Percentiles rank a stretch among this genome's conserved stretches.
Conservation (phyloP, 2,113 vertebrate genomes). For the Oreocharis arfaki region DNA sequence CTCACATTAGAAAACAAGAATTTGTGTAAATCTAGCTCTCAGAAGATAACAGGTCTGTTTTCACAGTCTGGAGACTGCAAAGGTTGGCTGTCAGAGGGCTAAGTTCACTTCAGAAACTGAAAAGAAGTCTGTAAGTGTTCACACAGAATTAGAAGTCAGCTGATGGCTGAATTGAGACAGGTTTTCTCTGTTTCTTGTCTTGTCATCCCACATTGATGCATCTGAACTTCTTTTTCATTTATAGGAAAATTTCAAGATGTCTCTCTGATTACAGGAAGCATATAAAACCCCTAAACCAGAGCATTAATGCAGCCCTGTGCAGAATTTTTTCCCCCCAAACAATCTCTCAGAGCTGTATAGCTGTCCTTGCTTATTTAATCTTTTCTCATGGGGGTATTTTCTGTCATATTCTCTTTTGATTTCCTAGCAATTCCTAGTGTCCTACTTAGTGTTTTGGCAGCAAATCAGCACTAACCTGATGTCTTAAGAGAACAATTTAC, state of each 20-base stretch:
- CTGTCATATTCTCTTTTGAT: background rate
- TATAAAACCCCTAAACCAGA: background rate
- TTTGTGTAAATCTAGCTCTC: background rate
- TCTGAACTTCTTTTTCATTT: background rate
- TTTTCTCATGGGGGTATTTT: background rate
- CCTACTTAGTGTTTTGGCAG: constrained; percentile 29
- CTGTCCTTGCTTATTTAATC: background rate
- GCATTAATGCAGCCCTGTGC: background rate
- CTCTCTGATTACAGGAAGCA: background rate
- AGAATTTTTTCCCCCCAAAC: background rate
- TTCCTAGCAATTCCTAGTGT: background rate
- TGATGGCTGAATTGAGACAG: background rate
- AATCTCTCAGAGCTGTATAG: background rate
- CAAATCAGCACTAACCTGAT: constrained; percentile 30
- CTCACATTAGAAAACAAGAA: background rate
- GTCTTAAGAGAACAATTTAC: constrained; percentile 16
- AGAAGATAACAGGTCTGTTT: background rate
- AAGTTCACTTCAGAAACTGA: background rate
- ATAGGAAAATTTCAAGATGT: background rate
- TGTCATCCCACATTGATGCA: background rate
- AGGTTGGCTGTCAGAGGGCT: background rate
- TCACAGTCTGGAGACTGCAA: background rate
- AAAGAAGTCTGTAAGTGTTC: background rate
- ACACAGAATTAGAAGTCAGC: background rate
- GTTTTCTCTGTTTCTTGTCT: background rate